Conservation (phyloP, 1,140 invertebrate species). For the Neoseiulus cucumeris region DNA sequence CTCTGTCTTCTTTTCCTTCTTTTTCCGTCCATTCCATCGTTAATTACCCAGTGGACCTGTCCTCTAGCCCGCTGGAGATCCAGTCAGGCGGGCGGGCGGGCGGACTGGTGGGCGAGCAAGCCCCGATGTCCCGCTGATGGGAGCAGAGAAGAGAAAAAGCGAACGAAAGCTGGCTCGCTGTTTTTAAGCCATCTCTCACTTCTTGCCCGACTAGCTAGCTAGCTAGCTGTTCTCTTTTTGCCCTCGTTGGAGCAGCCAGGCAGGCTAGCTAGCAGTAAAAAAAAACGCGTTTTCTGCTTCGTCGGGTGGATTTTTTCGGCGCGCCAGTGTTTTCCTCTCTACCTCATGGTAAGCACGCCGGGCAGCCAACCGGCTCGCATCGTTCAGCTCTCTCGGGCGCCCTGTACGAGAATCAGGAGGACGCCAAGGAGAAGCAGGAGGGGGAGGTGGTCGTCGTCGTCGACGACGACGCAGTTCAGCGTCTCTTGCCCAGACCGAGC, state of each 20-base stretch:
- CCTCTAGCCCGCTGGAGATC: not conserved
- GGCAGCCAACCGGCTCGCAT: too few species aligned
- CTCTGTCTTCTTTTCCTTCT: not conserved
- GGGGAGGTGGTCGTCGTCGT: not conserved
- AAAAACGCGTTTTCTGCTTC: not conserved
- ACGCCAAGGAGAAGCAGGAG: not conserved
- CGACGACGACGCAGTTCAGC: not conserved
- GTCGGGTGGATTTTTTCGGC: too few species aligned
- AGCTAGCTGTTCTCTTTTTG: too few species aligned
- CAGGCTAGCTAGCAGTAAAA: not conserved
- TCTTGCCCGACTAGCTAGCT: not conserved
- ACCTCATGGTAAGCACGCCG: too few species aligned
- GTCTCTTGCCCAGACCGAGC: not conserved
- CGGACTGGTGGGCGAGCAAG: too few species aligned
- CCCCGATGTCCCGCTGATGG: too few species aligned
- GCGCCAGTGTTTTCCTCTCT: too few species aligned
- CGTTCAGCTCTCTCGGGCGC: not conserved
- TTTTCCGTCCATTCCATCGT: not conserved
- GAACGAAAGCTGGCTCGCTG: not conserved
- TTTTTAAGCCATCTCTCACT: slow-evolving; percentile 9
- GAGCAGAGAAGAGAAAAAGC: too few species aligned
- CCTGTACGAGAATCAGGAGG: not conserved
- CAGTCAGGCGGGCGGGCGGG: not conserved
- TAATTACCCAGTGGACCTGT: slow-evolving; percentile 10
- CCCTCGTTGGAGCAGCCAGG: not conserved